These are phyloP conservation scores for Tryphoninae sp. DNA, from an alignment of 2,888 invertebrate species.

Conservation along the genomic window DNA sequence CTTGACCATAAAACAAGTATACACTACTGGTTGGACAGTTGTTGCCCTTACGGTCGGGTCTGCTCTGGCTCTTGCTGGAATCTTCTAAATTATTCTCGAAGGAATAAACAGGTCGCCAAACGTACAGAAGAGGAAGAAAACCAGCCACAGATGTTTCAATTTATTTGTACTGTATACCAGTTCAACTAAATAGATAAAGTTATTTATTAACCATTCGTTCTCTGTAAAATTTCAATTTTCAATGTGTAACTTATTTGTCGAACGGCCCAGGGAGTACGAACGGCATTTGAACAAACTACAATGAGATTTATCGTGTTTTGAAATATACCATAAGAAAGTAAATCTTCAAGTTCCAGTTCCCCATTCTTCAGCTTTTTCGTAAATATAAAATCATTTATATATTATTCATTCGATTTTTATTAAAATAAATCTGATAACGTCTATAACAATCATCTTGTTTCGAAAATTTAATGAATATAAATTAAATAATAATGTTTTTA, in stretches of 20 bases:
- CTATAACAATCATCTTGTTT: background rate
- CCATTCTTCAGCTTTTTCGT: too few relatives aligned
- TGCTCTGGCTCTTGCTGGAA: constrained; percentile 80
- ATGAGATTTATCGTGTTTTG: too few relatives aligned
- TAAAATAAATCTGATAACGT: too few relatives aligned
- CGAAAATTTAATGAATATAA: background rate
- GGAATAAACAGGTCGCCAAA: background rate
- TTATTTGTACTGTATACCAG: constrained; percentile 42
- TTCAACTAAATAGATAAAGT: constrained; percentile 50
- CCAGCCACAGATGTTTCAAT: constrained; percentile 20
- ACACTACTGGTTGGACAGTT: constrained; percentile 87
- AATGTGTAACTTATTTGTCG: background rate
- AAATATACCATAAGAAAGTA: too few relatives aligned
- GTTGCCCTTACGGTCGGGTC: constrained; percentile 80
- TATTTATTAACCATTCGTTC: constrained; percentile 51
- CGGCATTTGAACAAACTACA: too few relatives aligned
- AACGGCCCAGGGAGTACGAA: background rate
- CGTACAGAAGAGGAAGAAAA: constrained; percentile 1
- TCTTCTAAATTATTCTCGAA: constrained; percentile 74
- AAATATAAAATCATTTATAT: too few relatives aligned
- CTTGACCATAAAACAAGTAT: constrained; percentile 89
- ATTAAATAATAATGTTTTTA: too few relatives aligned
- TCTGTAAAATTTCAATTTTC: background rate
- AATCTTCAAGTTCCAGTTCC: too few relatives aligned
- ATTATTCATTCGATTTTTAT: too few relatives aligned